Conservation (phyloP, 2,888 invertebrate species). For the Julus scanicus region DNA sequence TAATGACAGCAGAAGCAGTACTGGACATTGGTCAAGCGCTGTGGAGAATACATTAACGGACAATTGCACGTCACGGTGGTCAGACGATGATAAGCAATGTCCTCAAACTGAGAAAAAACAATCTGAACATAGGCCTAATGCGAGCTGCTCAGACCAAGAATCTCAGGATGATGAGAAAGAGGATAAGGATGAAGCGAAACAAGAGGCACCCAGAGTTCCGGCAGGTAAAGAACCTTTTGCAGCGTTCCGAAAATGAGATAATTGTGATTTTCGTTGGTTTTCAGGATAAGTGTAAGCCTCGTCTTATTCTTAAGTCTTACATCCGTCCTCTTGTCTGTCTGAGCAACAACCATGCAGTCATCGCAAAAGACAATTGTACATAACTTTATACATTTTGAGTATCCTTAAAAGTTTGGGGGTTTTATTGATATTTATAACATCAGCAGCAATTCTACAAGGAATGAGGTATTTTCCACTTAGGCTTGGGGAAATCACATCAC, state of each 20-base stretch:
- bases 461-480: too few relatives aligned
- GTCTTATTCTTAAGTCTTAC: too few relatives aligned
- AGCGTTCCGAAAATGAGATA: neutral
- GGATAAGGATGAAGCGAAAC: neutral
- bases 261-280: neutral
- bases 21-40: slow-evolving; percentile 23
- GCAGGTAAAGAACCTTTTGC: neutral
- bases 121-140: neutral
- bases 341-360: too few relatives aligned
- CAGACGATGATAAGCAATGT: neutral
- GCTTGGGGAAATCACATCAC: too few relatives aligned
- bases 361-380: too few relatives aligned
- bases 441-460: too few relatives aligned
- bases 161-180: slow-evolving; percentile 8
- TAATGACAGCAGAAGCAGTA: neutral
- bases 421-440: too few relatives aligned
- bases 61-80: too few relatives aligned
- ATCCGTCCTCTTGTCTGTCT: too few relatives aligned
- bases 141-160: neutral
- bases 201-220: slow-evolving; percentile 11
- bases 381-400: too few relatives aligned
- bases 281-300: neutral
- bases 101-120: neutral
- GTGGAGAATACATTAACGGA: neutral
- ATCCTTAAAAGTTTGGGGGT: too few relatives aligned